Conservation (phyloP, 2,888 invertebrate species). For the Epirrhoe alternata region DNA sequence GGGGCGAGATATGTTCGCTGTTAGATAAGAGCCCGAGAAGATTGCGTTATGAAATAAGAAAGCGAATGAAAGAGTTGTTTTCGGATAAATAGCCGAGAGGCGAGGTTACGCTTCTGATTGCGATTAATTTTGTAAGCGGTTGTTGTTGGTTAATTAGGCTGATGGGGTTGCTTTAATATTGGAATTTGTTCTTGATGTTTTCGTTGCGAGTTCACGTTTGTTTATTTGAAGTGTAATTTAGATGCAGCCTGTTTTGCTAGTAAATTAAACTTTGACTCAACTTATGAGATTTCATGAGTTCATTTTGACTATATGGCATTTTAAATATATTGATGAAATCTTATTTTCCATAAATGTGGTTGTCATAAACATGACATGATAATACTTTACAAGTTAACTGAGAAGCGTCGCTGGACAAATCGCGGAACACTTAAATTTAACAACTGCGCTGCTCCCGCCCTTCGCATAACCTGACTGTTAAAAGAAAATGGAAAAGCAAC, state of each 20-base stretch:
- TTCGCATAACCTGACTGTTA: slow-evolving; percentile 69
- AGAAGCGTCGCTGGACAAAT: slow-evolving; percentile 51
- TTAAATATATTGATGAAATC: not conserved
- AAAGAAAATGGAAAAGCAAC: slow-evolving; percentile 80
- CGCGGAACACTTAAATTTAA: slow-evolving; percentile 76
- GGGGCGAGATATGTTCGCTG: slow-evolving; percentile 82
- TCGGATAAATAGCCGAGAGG: slow-evolving; percentile 62
- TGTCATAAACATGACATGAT: not conserved
- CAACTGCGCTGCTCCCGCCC: slow-evolving; percentile 68
- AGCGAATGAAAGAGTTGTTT: slow-evolving; percentile 81
- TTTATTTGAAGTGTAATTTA: slow-evolving; percentile 11
- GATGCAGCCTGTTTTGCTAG: not conserved
- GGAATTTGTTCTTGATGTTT: slow-evolving; percentile 17
- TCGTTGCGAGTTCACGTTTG: slow-evolving; percentile 20
- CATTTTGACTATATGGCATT: not conserved
- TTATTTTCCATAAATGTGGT: not conserved
- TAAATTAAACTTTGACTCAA: not conserved
- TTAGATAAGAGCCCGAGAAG: slow-evolving; percentile 82
- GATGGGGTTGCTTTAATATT: slow-evolving; percentile 37
- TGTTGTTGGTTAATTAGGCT: slow-evolving; percentile 49
- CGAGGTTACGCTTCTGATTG: slow-evolving; percentile 60
- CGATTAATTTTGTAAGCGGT: slow-evolving; percentile 58
- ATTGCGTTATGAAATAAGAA: slow-evolving; percentile 85
- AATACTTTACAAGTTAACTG: not conserved
- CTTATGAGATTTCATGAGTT: not conserved